A percentile compares a stretch with the other conserved stretches of the same genome.
Conservation (phyloP, 2,888 invertebrate genomes). For the Ptychoptera contaminata region DNA sequence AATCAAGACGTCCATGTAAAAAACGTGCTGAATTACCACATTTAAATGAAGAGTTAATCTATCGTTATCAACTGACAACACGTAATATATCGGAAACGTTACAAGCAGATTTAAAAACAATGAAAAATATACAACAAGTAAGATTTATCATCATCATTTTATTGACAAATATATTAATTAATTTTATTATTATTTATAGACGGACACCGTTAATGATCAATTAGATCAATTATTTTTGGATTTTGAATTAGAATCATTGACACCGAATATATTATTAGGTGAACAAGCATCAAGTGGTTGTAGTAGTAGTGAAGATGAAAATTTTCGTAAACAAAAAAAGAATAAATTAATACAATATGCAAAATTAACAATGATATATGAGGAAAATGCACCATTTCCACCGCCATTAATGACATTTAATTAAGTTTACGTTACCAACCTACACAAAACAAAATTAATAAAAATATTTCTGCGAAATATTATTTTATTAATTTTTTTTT, state of each 20-base stretch:
- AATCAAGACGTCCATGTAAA: constrained; percentile 4
- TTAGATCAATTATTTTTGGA: constrained; percentile 43
- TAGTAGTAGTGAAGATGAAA: constrained; percentile 21
- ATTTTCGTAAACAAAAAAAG: constrained; percentile 14
- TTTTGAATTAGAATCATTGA: constrained; percentile 36
- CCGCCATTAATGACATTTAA: constrained; percentile 18
- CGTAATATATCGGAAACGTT: constrained; percentile 39
- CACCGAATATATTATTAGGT: constrained; percentile 34
- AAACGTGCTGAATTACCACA: constrained; percentile 36
- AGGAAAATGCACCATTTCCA: constrained; percentile 43
- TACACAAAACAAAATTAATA: no score
- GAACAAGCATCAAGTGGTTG: constrained; percentile 33
- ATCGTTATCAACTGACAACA: constrained; percentile 40
- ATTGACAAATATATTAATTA: background rate
- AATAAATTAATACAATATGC: constrained; percentile 29
- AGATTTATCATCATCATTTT: constrained; percentile 3
- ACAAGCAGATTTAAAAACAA: constrained; percentile 36
- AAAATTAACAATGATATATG: constrained; percentile 40
- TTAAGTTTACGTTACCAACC: no score
- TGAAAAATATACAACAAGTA: constrained; percentile 38
- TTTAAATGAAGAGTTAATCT: constrained; percentile 43
- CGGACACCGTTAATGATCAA: constrained; percentile 45
- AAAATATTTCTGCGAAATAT: no score
- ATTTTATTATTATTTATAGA: constrained; percentile 26
- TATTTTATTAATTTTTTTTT: no score